phyloP scores from a whole-genome alignment of 2,888 invertebrate species.

The Idaea aversata region DNA sequence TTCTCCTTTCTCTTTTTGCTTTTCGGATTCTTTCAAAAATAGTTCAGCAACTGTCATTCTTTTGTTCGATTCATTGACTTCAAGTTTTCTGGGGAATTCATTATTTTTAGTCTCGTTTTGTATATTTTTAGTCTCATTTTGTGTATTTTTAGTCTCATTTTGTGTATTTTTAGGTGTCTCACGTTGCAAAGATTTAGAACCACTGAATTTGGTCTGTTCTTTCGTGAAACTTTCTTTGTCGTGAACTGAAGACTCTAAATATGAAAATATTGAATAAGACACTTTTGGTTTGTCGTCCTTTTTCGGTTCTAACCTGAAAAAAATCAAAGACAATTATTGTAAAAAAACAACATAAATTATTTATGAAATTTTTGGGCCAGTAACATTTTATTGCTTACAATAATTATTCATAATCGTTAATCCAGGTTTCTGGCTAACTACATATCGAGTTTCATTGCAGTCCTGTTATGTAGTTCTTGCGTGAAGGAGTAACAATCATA shows the following conservation, averaged over 20 bases:
- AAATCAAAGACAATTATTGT: slow-evolving; percentile 16
- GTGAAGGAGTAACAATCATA: no score
- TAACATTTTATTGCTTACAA: no score
- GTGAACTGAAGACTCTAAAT: slow-evolving; percentile 82
- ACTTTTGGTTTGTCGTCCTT: slow-evolving; percentile 80
- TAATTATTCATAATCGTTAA: no score
- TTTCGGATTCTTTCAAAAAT: slow-evolving; percentile 70
- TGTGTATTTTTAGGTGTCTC: slow-evolving; percentile 14
- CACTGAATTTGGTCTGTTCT: slow-evolving; percentile 68
- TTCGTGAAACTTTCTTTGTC: slow-evolving; percentile 77
- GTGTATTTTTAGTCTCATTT: slow-evolving; percentile 10
- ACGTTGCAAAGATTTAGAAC: slow-evolving; percentile 56
- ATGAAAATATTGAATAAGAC: slow-evolving; percentile 89
- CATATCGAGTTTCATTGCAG: no score
- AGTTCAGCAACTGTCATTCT: slow-evolving; percentile 73
- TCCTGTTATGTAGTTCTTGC: no score
- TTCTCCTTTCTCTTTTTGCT: slow-evolving; percentile 44
- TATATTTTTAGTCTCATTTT: slow-evolving; percentile 5
- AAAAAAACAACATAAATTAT: background rate
- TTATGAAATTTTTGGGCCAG: no score
- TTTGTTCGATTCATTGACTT: slow-evolving; percentile 38
- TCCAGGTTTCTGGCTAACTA: no score
- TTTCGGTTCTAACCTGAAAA: slow-evolving; percentile 62
- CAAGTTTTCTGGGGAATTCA: slow-evolving; percentile 6
- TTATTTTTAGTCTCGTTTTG: slow-evolving; percentile 3